Percentiles rank a stretch among this genome's conserved stretches.
Evolutionary conservation across 2,113 vertebrate species (phyloP).

Genomic region (Leucopsar rothschildi): DNA sequence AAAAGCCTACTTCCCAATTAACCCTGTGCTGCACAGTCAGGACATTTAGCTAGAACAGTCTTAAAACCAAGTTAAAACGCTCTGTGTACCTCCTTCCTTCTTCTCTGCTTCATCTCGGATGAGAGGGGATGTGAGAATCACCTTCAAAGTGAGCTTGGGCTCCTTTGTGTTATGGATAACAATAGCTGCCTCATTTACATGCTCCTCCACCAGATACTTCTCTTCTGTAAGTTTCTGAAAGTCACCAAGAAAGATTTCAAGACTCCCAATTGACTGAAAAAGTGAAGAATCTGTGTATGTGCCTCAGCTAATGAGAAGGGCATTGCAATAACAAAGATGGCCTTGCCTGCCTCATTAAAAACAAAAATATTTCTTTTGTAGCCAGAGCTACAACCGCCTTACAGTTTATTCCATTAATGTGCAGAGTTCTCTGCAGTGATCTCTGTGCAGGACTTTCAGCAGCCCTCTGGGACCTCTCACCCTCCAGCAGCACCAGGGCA

Average conservation of each 20-base stretch:
- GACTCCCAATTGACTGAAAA: constrained; percentile 18
- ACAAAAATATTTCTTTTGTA: neutral
- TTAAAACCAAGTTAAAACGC: constrained; percentile 42
- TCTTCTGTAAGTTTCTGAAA: constrained; percentile 96
- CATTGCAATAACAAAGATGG: neutral
- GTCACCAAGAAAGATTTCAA: constrained; percentile 71
- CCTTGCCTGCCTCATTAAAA: constrained; percentile 2
- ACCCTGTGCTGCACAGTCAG: constrained; percentile 54
- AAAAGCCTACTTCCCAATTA: constrained; percentile 20
- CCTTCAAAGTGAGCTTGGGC: constrained; percentile 91
- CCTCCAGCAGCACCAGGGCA: neutral
- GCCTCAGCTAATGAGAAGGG: neutral
- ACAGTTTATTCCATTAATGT: neutral
- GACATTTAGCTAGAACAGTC: constrained; percentile 21
- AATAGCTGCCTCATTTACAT: constrained; percentile 88
- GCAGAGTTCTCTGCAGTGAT: neutral
- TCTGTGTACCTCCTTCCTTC: constrained; percentile 83
- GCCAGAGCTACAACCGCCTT: neutral
- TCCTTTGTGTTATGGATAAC: constrained; percentile 87
- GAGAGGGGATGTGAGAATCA: constrained; percentile 91
- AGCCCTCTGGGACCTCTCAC: neutral
- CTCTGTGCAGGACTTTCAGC: neutral
- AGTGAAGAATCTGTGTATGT: neutral
- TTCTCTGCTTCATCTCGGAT: constrained; percentile 86
- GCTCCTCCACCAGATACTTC: constrained; percentile 89